Conservation (phyloP, 2,113 vertebrate genomes). For the Semnornis frantzii region DNA sequence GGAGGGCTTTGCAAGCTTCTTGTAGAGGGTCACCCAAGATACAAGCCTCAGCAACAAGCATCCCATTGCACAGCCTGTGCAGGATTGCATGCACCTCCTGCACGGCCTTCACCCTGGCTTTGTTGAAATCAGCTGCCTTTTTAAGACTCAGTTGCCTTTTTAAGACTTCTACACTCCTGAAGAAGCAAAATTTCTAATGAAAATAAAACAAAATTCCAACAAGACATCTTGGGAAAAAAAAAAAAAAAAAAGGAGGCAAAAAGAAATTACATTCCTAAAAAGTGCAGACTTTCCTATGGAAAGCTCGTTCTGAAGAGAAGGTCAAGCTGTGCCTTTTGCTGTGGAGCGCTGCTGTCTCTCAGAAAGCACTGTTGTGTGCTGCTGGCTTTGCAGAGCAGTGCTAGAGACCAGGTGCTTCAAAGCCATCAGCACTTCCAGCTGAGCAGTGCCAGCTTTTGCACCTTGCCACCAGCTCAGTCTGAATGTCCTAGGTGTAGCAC, state of each 20-base stretch:
- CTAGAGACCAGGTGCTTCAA: background rate
- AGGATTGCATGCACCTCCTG: fast-evolving
- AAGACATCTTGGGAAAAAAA: background rate
- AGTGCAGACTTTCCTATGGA: background rate
- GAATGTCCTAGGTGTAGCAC: fast-evolving
- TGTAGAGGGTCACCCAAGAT: background rate
- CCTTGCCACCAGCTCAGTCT: fast-evolving
- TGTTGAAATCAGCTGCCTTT: background rate
- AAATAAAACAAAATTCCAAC: background rate
- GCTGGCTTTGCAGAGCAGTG: background rate
- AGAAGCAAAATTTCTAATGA: background rate
- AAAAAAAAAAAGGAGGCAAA: too few species aligned
- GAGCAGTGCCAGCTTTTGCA: background rate
- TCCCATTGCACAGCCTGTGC: fast-evolving
- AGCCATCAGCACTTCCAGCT: background rate
- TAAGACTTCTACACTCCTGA: background rate
- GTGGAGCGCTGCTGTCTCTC: background rate
- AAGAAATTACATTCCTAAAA: background rate
- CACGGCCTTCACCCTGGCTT: background rate
- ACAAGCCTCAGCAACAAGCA: fast-evolving
- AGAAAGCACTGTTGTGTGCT: fast-evolving
- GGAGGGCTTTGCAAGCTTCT: background rate
- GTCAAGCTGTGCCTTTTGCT: background rate
- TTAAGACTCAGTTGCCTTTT: background rate
- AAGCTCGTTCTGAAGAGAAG: background rate